Conservation (phyloP, 2,113 vertebrate genomes). For the Ciconia boyciana region DNA sequence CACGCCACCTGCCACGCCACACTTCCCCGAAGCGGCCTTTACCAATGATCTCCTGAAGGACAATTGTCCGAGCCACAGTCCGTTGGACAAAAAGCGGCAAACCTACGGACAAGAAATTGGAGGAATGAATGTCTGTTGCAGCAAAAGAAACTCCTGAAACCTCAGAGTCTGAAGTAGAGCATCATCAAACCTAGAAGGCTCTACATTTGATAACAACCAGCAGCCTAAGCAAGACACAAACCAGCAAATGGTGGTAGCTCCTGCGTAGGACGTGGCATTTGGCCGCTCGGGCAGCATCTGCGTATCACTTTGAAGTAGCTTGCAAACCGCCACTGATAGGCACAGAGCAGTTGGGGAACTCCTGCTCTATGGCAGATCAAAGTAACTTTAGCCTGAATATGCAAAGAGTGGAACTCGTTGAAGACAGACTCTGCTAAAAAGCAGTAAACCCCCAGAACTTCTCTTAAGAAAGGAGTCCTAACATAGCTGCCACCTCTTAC, state of each 20-base stretch:
- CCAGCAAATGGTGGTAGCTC: not conserved
- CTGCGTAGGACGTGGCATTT: not conserved
- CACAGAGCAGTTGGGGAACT: not conserved
- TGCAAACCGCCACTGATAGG: not conserved
- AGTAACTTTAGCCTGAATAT: not conserved
- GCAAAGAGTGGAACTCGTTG: not conserved
- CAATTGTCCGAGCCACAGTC: constrained; percentile 94
- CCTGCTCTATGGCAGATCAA: not conserved
- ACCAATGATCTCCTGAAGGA: constrained; percentile 97
- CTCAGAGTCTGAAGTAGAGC: not conserved
- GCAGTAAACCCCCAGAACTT: not conserved
- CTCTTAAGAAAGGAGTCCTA: not conserved
- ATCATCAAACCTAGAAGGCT: not conserved
- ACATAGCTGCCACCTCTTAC: rapidly evolving
- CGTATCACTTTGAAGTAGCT: not conserved
- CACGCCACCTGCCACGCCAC: constrained; percentile 95
- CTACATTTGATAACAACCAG: rapidly evolving
- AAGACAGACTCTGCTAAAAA: not conserved
- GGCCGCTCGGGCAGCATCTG: not conserved
- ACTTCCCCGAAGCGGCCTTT: constrained; percentile 98
- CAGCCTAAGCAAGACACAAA: not conserved
- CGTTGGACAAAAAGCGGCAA: constrained; percentile 94
- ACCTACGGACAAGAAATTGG: constrained; percentile 59
- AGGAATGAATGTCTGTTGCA: not conserved
- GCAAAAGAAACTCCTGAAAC: not conserved